phyloP scores from a whole-genome alignment of 2,797 vertebrate species.

The Sphenopsis melanotis region DNA sequence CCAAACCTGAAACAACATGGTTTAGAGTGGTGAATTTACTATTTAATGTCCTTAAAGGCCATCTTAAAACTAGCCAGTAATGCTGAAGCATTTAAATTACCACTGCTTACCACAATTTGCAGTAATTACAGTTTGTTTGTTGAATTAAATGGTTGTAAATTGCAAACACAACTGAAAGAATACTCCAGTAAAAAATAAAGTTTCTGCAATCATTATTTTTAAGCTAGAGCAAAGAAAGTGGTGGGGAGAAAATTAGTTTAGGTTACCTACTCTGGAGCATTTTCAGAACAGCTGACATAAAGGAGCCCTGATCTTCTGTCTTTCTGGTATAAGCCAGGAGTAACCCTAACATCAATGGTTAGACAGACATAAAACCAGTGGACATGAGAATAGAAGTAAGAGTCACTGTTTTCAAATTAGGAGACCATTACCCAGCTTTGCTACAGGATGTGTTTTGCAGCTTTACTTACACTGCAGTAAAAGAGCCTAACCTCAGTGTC shows the following conservation, averaged over 20 bases:
- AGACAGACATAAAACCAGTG: not conserved
- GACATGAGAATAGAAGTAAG: not conserved
- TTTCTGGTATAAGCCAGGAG: not conserved
- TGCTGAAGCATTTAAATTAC: conserved; percentile 70
- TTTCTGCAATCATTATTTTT: conserved; percentile 18
- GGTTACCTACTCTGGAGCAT: conserved; percentile 5
- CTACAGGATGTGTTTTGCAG: rapidly evolving
- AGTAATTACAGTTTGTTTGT: conserved; percentile 78
- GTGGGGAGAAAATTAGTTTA: conserved; percentile 40
- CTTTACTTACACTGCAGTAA: not conserved
- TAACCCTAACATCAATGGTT: not conserved
- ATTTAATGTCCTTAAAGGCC: conserved; percentile 54
- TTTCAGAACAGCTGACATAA: conserved; percentile 37
- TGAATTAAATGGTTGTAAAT: conserved; percentile 73
- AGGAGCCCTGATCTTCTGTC: not conserved
- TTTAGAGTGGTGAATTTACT: conserved; percentile 59
- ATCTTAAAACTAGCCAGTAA: conserved; percentile 60
- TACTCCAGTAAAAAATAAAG: conserved; percentile 65
- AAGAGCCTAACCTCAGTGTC: not conserved
- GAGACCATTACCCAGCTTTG: not conserved
- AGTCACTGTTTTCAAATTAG: not conserved
- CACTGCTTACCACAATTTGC: conserved; percentile 73
- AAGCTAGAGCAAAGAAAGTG: conserved; percentile 3
- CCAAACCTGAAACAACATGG: conserved; percentile 5
- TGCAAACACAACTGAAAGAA: conserved; percentile 74